Evolutionary conservation across 2,113 vertebrate genomes (phyloP), one percentile per base, ranked within the genome.

Genomic region (Apistogramma diplotaenia): DNA sequence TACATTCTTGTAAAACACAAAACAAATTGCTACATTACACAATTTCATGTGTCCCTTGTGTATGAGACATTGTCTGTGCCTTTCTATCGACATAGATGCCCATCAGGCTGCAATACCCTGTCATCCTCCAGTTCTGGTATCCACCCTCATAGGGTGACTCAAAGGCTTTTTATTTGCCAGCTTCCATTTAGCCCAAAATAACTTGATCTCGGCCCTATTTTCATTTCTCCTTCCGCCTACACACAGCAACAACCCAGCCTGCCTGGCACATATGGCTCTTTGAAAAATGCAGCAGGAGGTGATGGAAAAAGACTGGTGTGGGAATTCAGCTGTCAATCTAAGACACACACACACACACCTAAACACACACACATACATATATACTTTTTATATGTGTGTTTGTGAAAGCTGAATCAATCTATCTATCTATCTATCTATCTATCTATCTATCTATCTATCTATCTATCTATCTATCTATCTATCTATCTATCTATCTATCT

Each of bases 141-240:
- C 87, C 87, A 76, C 79, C 86, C 79, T 89, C 87, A 76, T 83
- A 87, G 87, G 65, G 83, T 93, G 90, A 92, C 88, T 91, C 91
- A 92, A 93, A 91, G 87, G 81, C 87, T 86, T 90, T 91, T 92
- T 91, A 89, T 90, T 91, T 76, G 21, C 78, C 76, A 65, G 87
- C 83, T 89, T 92, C 82, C 79, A 88, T 92, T 92, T 83, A 83
- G 84, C 88, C 82, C 19, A 90, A 91, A 93, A 93, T 93, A 93
- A 86, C 88, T 93, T 91, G 90, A 92, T 91, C 89, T 91, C 77
- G 91, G 87, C 79, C 91, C 91, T 91, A 92, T 91, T 92, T 93
- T 92, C 85, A 92, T 91, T 92, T 75, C 84, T 93, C 85, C 86
- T 86, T 84, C 89, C 83, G 71, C 93, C 93, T 83, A 92, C 93